Base-by-base conservation (phyloP, 1,140 invertebrate genomes). In the Drosophila tristis region DNA sequence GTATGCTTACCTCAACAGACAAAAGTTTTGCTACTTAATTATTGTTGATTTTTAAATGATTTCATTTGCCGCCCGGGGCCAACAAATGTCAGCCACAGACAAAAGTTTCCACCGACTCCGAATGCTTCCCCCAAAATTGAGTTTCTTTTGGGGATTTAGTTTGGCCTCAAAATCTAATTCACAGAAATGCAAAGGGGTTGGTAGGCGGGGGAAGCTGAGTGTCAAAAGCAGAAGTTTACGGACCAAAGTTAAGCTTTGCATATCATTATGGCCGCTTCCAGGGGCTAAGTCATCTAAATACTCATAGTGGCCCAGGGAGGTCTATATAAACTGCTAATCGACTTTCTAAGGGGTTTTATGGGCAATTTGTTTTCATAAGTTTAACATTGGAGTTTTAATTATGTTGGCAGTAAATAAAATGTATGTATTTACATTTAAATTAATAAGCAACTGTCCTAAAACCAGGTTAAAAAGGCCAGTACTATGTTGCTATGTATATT, bases 1-100 rank as follows among this genome's bases (percentile, higher is more conserved):
- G 31, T 9, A 11, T 29, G 26, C 48, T 65, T 51, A 74, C 78
- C 79, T 77, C 55, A 35, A 70, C 64, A 39, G 65, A 70, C 64
- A 72, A 79, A 84, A 84, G 55, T 84, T 82, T 39, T 67, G 39
- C 35, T 57, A 71, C 55, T 76, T 80, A 85, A 84, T 84, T 85
- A 80, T 84, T 76, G 80, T 84, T 85, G 80, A 84, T 84, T 76
- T 84, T 84, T 64, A 79, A 85, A 85, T 84, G 65, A 79, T 85
- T 84, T 73, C 54, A 82, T 74, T 64, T 84, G 61, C 58, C 42
- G 65, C 64, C 43, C 42, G 57, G 23, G 64, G 80, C n/a, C 60
- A 74, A 63, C 64, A 71, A 71, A 59, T 67, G 80, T 79, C 80
- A 75, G 42, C 29, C 55, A 31, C 78, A 78, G 66, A 42, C 49